These are phyloP conservation scores for Callosobruchus maculatus DNA, from an alignment of 2,888 invertebrate species.

Conservation along the genomic window DNA sequence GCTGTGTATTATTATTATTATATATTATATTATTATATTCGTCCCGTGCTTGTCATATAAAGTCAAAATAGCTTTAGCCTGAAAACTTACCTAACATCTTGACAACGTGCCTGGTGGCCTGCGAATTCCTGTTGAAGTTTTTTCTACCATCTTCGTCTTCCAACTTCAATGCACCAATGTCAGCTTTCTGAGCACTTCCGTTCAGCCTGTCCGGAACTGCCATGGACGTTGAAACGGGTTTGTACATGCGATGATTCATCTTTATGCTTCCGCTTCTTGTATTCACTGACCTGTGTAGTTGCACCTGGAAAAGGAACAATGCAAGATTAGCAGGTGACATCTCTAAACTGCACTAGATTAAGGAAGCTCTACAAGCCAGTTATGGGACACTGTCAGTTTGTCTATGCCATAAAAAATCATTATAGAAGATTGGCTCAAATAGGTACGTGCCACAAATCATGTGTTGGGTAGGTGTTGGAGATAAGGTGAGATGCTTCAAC, in stretches of 20 bases:
- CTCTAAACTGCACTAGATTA: too few species aligned
- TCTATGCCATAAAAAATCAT: too few species aligned
- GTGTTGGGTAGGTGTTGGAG: too few species aligned
- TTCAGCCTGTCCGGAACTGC: slow-evolving; percentile 27
- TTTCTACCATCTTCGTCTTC: slow-evolving; percentile 45
- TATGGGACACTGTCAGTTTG: too few species aligned
- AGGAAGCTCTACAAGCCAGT: too few species aligned
- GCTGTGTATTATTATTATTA: too few species aligned
- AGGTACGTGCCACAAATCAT: too few species aligned
- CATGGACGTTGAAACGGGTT: slow-evolving; percentile 28
- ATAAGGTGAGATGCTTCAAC: too few species aligned
- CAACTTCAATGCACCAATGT: slow-evolving; percentile 16
- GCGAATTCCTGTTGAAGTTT: slow-evolving; percentile 45
- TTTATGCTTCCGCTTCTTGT: slow-evolving; percentile 43
- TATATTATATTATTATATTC: too few species aligned
- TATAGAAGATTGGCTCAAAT: too few species aligned
- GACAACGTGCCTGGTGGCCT: slow-evolving; percentile 49
- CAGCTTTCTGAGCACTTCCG: slow-evolving; percentile 22
- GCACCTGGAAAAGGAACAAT: slow-evolving; percentile 24
- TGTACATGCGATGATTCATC: slow-evolving; percentile 39
- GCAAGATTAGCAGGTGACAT: too few species aligned
- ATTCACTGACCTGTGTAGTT: slow-evolving; percentile 44
- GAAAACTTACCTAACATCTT: slow-evolving; percentile 58
- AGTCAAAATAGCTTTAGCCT: background rate
- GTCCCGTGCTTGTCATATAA: background rate